Evolutionary conservation across 2,113 vertebrate species (phyloP), one percentile per base, ranked within the genome.

Genomic region (Clupea harengus): DNA sequence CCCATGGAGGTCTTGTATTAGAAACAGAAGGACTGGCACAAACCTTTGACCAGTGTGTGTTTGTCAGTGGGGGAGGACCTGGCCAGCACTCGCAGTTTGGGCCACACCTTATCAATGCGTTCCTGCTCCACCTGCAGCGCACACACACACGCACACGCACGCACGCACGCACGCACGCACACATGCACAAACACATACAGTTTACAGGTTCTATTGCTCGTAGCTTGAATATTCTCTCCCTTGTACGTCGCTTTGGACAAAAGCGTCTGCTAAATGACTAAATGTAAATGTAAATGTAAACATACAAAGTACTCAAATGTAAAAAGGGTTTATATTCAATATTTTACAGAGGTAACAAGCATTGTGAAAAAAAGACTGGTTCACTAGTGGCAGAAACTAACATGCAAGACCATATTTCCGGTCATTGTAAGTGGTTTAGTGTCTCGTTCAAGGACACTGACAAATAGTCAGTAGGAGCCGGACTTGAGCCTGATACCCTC

Each of bases 21-120:
- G 64, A 72, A 72, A 28, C 64, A 32, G 22, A 32, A 72, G 25
- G 64, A 2, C 60, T 67, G 60, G 44, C 83, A 78, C 20, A 4
- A 87, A 99, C 98, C 98, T 98, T 99, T 99, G 64, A 99, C 98
- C 25, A 99, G 92, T 0, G 98, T 99, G 90, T 99, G 98, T 88
- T 99, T 99, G 94, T 99, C 98, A 0, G 98, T 99, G 46, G 98
- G 98, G 54, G 98, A 99, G 6, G 98, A 99, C 82, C 98, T 97
- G 90, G 98, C 98, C 72, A 99, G 95, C 84, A 99, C 98, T 52
- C 97, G 89, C 49, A 99, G 96, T 93, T 99, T 99, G 28, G 98
- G 98, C 98, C 98, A 99, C 90, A 99, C 97, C 88, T 99, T 99
- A 93, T 99, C 98, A 5, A 99, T 98, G 45, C 98, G 92, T 88